Evolutionary conservation across 2,113 vertebrate species (phyloP), one percentile per base, ranked within the genome.

Genomic region (Mesoclemmys tuberculata): DNA sequence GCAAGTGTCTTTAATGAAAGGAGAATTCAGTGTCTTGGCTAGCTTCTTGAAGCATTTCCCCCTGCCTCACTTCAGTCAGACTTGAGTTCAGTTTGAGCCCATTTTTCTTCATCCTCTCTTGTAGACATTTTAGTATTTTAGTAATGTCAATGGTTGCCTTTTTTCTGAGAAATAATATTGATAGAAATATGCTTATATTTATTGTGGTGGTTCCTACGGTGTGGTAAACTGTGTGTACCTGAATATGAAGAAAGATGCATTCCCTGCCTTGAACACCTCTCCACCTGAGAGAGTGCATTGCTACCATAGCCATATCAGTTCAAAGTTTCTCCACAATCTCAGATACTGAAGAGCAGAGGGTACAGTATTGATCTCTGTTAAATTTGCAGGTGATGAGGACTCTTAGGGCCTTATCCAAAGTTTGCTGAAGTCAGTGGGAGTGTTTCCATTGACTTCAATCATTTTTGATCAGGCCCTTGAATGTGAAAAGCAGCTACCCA

Each of bases 41-140:
- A 85, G 88, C 75, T 58, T 86, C 49, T 71, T 86, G 11, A 84
- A 87, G 35, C 31, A 16, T 80, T 92, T 51, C 83, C 35, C 51
- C 64, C 71, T 80, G 14, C 24, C 21, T 84, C 31, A 89, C 35
- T 12, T 31, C 48, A 9, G 46, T 2, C 44, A 55, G 46, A 2
- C 24, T 51, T 88, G 5, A 51, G 58, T 71, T 26, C 13, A 55
- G 46, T 58, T 92, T 85, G n/a, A 56, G 71, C 35, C 2, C 21
- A 19, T 71, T 71, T 18, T 38, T 71, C n/a, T 38, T 71, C 19
- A 71, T 71, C 64, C n/a, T 16, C 35, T n/a, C 44, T 58, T 22
- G 48, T 22, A 41, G 61, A 29, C 18, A 11, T 31, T 68, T 81
- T 46, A 68, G 61, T 78, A 19, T 82, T 22, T 21, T 27, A 49